Conservation (phyloP, 2,113 vertebrate genomes). For the Varanus komodoensis region DNA sequence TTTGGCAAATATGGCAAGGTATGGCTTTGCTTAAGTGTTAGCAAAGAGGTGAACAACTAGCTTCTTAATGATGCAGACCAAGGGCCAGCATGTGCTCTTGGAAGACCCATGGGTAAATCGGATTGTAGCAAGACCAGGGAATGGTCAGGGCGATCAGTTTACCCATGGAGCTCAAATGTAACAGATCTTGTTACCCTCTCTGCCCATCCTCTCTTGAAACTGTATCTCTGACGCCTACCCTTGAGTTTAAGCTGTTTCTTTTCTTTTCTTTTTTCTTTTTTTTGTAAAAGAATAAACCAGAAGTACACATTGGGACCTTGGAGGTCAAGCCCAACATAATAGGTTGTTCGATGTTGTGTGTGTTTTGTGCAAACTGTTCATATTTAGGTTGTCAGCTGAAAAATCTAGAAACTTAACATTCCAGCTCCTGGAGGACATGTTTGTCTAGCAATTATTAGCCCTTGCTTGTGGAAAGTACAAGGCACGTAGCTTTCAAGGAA, state of each 20-base stretch:
- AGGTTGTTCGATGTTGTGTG: background rate
- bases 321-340: background rate
- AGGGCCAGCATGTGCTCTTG: background rate
- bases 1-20: conserved; percentile 99
- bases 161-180: background rate
- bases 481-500: background rate
- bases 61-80: background rate
- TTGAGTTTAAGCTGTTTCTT: background rate
- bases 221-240: background rate
- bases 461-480: background rate
- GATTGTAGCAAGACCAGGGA: background rate
- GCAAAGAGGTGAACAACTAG: background rate
- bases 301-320: background rate
- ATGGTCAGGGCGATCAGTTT: too few relatives aligned
- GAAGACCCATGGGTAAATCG: too few relatives aligned
- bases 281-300: background rate
- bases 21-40: conserved; percentile 41
- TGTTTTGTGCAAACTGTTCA: background rate
- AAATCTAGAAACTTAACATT: background rate
- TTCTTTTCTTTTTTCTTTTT: too few relatives aligned
- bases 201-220: background rate
- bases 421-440: background rate
- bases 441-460: background rate
- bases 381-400: background rate
- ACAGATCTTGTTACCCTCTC: background rate